These are phyloP conservation scores for Papilio glaucus DNA, from an alignment of 1,140 invertebrate species.

Conservation along the genomic window DNA sequence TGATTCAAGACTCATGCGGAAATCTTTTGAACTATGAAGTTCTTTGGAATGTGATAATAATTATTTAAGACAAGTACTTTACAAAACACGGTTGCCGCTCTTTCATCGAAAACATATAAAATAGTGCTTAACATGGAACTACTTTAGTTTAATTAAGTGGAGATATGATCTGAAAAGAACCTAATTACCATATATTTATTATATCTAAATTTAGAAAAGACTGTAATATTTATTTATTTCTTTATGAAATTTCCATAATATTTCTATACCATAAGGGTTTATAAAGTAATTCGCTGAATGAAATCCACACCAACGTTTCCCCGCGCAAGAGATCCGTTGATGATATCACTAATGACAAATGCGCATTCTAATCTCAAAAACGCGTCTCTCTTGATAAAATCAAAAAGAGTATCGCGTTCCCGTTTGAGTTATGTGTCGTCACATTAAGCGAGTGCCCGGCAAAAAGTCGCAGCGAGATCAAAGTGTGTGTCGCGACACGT, in stretches of 20 bases:
- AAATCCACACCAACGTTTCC: slow-evolving; percentile 13
- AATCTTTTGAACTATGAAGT: no score
- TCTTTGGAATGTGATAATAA: no score
- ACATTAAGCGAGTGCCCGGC: slow-evolving; percentile 73
- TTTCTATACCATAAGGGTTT: not conserved
- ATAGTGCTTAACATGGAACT: no score
- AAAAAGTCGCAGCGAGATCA: slow-evolving; percentile 78
- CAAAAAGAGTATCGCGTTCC: slow-evolving; percentile 66
- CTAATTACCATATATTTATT: no score
- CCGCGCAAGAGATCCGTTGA: slow-evolving; percentile 19
- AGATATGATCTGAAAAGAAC: no score
- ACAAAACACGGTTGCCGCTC: no score
- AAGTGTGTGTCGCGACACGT: slow-evolving; percentile 69
- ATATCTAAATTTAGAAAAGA: no score
- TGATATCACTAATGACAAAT: slow-evolving; percentile 67
- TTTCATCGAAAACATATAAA: no score
- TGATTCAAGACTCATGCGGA: no score
- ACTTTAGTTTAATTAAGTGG: no score
- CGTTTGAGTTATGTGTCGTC: slow-evolving; percentile 81
- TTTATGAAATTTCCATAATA: not conserved
- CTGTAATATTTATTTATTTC: no score
- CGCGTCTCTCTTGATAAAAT: slow-evolving; percentile 68
- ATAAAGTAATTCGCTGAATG: not conserved
- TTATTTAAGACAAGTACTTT: no score
- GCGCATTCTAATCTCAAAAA: slow-evolving; percentile 65